Conservation (phyloP, 2,797 vertebrate genomes). For the Notoglanidium macrostoma region DNA sequence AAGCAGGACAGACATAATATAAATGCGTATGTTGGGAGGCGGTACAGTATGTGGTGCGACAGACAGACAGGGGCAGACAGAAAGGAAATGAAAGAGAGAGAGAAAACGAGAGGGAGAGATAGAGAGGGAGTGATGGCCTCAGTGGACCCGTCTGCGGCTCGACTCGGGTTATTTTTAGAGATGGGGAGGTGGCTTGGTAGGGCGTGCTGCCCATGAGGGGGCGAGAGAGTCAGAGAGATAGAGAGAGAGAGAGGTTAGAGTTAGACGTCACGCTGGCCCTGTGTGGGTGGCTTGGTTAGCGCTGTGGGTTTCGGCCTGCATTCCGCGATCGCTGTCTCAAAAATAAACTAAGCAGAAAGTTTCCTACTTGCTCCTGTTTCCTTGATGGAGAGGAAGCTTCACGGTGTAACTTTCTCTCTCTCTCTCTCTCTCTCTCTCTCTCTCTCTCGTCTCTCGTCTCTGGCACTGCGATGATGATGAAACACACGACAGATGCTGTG, state of each 20-base stretch:
- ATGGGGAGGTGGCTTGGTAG: slow-evolving; percentile 60
- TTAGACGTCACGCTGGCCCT: slow-evolving; percentile 59
- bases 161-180: slow-evolving; percentile 64
- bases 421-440: too few species aligned
- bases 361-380: slow-evolving; percentile 31
- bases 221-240: slow-evolving; percentile 55
- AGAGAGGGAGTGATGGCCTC: slow-evolving; percentile 57
- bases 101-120: not conserved
- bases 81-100: not conserved
- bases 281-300: slow-evolving; percentile 64
- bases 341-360: slow-evolving; percentile 48
- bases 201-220: slow-evolving; percentile 59
- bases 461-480: not conserved
- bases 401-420: not conserved
- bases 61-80: slow-evolving; percentile 1
- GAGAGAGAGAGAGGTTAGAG: slow-evolving; percentile 52
- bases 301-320: slow-evolving; percentile 61
- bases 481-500: slow-evolving; percentile 15
- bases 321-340: slow-evolving; percentile 53
- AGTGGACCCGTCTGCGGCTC: slow-evolving; percentile 53
- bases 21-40: not conserved
- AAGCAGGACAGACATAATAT: not conserved
- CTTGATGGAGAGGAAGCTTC: slow-evolving; percentile 32
- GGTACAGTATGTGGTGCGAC: slow-evolving; percentile 5
- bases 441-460: not conserved